These are phyloP conservation scores for Ornithoptera priamus DNA, from an alignment of 2,888 invertebrate genomes.

Conservation along the genomic window DNA sequence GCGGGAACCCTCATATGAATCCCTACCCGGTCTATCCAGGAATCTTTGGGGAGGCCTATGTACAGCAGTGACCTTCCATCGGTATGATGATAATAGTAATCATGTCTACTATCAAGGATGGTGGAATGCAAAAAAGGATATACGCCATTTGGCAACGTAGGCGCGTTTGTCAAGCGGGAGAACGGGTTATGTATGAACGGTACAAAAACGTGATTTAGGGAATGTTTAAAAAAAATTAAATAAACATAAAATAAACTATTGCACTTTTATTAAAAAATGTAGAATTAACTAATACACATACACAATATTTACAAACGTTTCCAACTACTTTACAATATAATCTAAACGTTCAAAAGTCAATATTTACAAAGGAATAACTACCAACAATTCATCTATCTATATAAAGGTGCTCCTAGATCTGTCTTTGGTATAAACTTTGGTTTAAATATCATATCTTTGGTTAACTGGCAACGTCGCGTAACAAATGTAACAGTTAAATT, in stretches of 20 bases:
- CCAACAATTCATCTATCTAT: slow-evolving; percentile 36
- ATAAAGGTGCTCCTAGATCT: slow-evolving; percentile 23
- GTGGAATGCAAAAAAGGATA: no score
- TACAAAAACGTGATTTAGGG: background rate
- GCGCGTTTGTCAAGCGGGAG: no score
- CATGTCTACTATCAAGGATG: no score
- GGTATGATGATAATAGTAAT: no score
- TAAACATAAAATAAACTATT: slow-evolving; percentile 47
- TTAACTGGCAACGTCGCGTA: slow-evolving; percentile 6
- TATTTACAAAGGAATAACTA: slow-evolving; percentile 61
- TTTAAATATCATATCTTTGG: slow-evolving; percentile 39
- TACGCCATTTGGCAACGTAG: no score
- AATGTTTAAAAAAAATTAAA: slow-evolving; percentile 30
- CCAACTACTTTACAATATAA: slow-evolving; percentile 52
- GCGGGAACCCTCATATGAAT: no score
- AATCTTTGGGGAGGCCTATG: no score
- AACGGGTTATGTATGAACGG: no score
- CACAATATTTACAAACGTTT: slow-evolving; percentile 76
- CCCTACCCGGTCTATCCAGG: no score
- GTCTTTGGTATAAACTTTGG: slow-evolving; percentile 48
- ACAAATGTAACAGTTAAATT: background rate
- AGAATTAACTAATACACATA: slow-evolving; percentile 44
- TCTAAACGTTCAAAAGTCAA: slow-evolving; percentile 51
- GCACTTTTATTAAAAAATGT: slow-evolving; percentile 60
- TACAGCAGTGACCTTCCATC: no score